Base-by-base conservation (phyloP, 2,888 invertebrate genomes). In the Merodon equestris region DNA sequence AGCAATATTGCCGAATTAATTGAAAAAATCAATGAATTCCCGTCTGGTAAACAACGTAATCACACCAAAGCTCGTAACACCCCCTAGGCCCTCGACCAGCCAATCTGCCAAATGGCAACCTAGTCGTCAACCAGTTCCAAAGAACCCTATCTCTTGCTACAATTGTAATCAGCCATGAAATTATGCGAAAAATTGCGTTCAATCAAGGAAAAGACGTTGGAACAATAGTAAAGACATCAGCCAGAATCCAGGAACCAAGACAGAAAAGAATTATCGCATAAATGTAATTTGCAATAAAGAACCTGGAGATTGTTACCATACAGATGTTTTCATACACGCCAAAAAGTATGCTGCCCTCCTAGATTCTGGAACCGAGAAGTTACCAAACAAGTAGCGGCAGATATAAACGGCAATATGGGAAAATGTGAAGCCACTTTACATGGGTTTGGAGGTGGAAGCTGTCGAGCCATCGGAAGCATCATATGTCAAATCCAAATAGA, bases 401-500 rank as follows among this genome's bases (percentile, higher is more conserved):
- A 38, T 1, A 34, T 60, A 1, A 27, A 53, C 9, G 17, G n/a
- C 13, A 1, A 2, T 1, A 38, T 60, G 1, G 9, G 19, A 1
- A 27, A 58, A 12, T 71, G 71, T 18, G 15, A 45, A 7, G 3
- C 42, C 10, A 56, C 42, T 0, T 13, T 64, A 12, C 57, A 64
- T n/a, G 63, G 51, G 0, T 64, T 72, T 40, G 64, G 36, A 0
- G 72, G 64, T 2, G 63, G 57, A 7, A 64, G 18, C 3, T 72
- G 47, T 3, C 12, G 40, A 40, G 27, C 57, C 0, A 45, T 19
- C 7, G 64, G 64, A 9, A 57, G 45, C 1, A 13, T 51, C 1
- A 12, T n/a, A 0, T 57, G 36, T 7, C 0, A 18, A 0, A 36
- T 63, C 7, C 44, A 71, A 15, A 63, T 71, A 5, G 71, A 63